Conservation (phyloP, 2,797 vertebrate species). For the Poeciliopsis paucimaculata region DNA sequence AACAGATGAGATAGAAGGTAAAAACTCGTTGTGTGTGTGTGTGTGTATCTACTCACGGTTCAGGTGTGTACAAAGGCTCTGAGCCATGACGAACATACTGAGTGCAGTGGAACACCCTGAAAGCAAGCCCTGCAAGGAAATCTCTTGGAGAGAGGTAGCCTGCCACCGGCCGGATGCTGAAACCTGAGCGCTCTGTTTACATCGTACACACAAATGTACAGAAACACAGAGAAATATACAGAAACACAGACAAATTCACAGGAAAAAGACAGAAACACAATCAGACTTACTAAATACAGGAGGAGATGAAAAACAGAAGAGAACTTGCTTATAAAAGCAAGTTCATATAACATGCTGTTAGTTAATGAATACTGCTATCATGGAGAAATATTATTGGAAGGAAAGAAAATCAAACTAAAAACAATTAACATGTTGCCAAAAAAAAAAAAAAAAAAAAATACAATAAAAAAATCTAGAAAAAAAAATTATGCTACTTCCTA, state of each 20-base stretch:
- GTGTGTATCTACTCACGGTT: slow-evolving; percentile 7
- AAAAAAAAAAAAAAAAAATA: background rate
- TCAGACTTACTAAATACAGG: background rate
- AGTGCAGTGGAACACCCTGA: slow-evolving; percentile 96
- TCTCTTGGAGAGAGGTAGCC: slow-evolving; percentile 93
- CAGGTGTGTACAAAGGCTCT: slow-evolving; percentile 77
- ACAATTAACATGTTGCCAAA: background rate
- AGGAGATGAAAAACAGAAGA: background rate
- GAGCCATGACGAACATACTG: slow-evolving; percentile 94
- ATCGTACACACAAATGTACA: background rate
- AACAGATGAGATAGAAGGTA: background rate
- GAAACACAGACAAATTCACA: background rate
- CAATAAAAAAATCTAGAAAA: background rate
- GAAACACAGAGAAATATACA: background rate
- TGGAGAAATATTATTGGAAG: background rate
- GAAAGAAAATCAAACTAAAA: background rate
- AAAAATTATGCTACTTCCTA: no score
- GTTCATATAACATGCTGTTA: no score
- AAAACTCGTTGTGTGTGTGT: background rate
- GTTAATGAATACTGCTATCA: background rate
- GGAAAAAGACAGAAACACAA: background rate
- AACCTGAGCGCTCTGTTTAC: slow-evolving; percentile 24
- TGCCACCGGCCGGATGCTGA: slow-evolving; percentile 81
- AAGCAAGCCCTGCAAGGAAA: slow-evolving; percentile 93
- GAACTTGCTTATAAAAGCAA: background rate